A percentile compares a stretch with the other conserved stretches of the same genome.
These are phyloP conservation scores for Campylorhamphus procurvoides DNA, from an alignment of 2,113 vertebrate genomes.

Conservation along the genomic window DNA sequence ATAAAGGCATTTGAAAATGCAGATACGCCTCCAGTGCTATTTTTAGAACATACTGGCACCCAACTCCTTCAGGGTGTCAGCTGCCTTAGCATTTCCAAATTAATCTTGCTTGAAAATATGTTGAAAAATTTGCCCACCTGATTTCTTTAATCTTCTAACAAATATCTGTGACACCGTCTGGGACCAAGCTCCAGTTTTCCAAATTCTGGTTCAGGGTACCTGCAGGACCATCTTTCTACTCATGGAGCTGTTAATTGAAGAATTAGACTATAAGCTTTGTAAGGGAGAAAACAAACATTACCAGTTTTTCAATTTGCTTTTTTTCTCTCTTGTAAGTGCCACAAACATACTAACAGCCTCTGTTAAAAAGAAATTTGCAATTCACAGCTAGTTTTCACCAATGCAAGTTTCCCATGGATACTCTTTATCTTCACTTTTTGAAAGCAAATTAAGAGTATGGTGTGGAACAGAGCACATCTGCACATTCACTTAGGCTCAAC, in stretches of 20 bases:
- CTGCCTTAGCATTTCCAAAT: neutral
- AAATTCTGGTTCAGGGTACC: neutral
- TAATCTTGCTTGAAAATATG: neutral
- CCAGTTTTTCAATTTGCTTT: neutral
- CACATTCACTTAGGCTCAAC: neutral
- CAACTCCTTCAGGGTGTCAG: neutral
- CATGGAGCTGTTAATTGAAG: neutral
- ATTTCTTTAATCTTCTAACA: neutral
- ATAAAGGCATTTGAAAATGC: neutral
- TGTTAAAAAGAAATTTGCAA: neutral
- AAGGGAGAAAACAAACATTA: neutral
- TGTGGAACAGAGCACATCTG: neutral
- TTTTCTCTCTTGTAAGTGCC: neutral
- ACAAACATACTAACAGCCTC: neutral
- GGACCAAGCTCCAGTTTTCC: neutral
- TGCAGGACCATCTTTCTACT: neutral
- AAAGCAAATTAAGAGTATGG: neutral
- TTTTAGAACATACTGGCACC: neutral
- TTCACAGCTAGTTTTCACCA: neutral
- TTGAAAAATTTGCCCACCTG: neutral
- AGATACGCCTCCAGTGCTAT: accelerated
- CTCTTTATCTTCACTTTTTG: neutral
- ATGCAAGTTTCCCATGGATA: neutral
- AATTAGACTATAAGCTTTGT: neutral
- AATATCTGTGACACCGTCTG: neutral